These are phyloP conservation scores for Silurus glanis DNA, from an alignment of 2,113 vertebrate species.

Conservation along the genomic window DNA sequence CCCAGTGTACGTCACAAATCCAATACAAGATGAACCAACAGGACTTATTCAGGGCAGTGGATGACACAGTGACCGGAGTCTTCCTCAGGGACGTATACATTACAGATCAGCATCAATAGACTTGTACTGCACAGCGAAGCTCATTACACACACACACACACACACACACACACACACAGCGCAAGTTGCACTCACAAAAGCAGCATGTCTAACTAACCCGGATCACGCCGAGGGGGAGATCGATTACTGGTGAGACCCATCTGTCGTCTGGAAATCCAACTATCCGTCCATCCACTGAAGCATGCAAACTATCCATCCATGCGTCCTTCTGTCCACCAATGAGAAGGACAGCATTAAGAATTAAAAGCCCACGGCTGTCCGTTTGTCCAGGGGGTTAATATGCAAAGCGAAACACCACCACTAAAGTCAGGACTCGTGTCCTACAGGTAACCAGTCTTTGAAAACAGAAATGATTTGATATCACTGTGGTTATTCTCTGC, in stretches of 20 bases:
- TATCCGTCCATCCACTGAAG: conserved; percentile 33
- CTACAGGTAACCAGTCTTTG: not conserved
- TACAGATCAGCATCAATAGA: conserved; percentile 39
- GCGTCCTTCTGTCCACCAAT: conserved; percentile 25
- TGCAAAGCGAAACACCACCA: not conserved
- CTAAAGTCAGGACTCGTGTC: not conserved
- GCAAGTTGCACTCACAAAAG: conserved; percentile 24
- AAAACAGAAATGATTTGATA: not conserved
- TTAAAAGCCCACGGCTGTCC: not conserved
- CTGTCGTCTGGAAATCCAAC: conserved; percentile 45
- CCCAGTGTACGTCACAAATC: not conserved
- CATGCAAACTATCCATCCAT: conserved; percentile 10
- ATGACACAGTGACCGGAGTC: conserved; percentile 7
- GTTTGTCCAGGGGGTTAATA: not conserved
- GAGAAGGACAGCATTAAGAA: conserved; percentile 14
- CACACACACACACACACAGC: conserved; percentile 30
- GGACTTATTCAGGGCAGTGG: not conserved
- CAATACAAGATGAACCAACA: not conserved
- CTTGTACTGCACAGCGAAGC: conserved; percentile 16
- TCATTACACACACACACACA: conserved; percentile 36
- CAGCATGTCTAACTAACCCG: conserved; percentile 41
- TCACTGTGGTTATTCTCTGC: not conserved
- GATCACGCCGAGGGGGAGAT: conserved; percentile 39
- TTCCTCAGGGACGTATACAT: conserved; percentile 38
- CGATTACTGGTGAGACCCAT: conserved; percentile 50